Conservation (phyloP, 2,113 vertebrate species). For the Salvelinus sp. region DNA sequence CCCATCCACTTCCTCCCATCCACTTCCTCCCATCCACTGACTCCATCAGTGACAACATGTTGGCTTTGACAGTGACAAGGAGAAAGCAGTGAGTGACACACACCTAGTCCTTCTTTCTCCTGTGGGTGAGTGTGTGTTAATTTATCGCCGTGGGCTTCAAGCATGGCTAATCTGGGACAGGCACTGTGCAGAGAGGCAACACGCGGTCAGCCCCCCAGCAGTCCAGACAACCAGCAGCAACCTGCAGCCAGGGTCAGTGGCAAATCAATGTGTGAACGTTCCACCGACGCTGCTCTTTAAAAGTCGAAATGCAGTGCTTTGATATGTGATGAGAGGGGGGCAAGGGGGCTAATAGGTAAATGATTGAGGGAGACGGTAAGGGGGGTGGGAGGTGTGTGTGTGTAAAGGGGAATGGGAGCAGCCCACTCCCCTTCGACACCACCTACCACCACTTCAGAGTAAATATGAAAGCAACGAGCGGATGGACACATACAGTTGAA, state of each 20-base stretch:
- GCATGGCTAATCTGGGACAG: constrained; percentile 74
- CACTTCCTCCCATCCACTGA: neutral
- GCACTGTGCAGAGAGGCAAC: constrained; percentile 51
- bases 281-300: constrained; percentile 78
- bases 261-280: constrained; percentile 86
- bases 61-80: constrained; percentile 57
- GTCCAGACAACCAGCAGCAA: constrained; percentile 22
- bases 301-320: constrained; percentile 73
- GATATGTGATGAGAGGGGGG: constrained; percentile 44
- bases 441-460: constrained; percentile 42
- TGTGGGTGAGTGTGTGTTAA: constrained; percentile 81
- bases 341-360: constrained; percentile 51
- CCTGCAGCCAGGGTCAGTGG: constrained; percentile 44
- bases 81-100: constrained; percentile 24
- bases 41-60: neutral
- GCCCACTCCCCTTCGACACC: constrained; percentile 22
- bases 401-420: too few relatives aligned
- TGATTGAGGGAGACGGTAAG: constrained; percentile 28
- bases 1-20: neutral
- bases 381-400: neutral
- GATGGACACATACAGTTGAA: too few relatives aligned
- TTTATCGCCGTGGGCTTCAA: constrained; percentile 77
- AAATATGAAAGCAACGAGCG: neutral
- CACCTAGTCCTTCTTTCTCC: constrained; percentile 45
- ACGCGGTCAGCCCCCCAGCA: constrained; percentile 55